Conservation (phyloP, 2,113 vertebrate species). For the Myiopsitta monachus region DNA sequence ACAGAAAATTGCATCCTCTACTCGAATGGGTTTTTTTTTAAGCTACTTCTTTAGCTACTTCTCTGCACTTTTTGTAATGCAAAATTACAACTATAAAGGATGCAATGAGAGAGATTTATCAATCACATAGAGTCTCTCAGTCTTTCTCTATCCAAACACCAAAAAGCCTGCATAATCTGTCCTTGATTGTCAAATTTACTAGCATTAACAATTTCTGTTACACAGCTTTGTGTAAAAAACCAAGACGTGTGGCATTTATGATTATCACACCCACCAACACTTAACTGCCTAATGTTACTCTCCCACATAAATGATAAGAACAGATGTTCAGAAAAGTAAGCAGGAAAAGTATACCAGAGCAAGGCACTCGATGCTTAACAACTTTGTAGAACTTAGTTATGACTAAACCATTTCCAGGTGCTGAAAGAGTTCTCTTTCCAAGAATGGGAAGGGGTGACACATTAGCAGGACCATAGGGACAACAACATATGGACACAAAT, state of each 20-base stretch:
- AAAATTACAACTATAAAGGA: background rate
- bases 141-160: background rate
- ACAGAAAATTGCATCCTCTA: background rate
- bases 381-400: background rate
- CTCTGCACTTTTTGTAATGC: background rate
- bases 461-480: background rate
- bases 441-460: background rate
- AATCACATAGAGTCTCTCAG: background rate
- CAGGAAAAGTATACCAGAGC: background rate
- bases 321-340: background rate
- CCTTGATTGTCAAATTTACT: background rate
- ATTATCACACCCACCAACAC: background rate
- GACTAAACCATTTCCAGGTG: background rate
- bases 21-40: background rate
- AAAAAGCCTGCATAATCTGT: background rate
- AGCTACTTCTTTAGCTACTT: background rate
- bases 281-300: background rate
- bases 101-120: background rate
- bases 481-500: background rate
- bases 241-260: background rate
- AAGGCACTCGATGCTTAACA: background rate
- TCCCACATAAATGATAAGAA: background rate
- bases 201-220: background rate
- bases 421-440: background rate
- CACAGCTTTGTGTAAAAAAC: accelerated